Evolutionary conservation across 2,797 vertebrate species (phyloP), one percentile per base, ranked within the genome.

Genomic region (Rhinophrynus dorsalis): DNA sequence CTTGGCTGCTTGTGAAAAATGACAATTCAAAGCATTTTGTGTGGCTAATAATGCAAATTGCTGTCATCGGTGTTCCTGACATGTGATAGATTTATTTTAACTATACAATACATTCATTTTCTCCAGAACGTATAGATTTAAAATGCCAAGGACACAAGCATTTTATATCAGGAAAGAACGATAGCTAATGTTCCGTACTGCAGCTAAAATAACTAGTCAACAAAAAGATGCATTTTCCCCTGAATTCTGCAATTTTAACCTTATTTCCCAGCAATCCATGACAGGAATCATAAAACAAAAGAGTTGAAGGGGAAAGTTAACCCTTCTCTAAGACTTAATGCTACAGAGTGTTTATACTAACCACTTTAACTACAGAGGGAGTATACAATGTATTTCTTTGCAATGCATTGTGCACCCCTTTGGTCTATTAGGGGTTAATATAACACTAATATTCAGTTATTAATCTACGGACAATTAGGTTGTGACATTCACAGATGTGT

Each of bases 91-190:
- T 40, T 64, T 20, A 38, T 32, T 29, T 45, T 24, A 23, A n/a
- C 37, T 37, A 8, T 24, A 65, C 68, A 51, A 58, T 72, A 23
- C 52, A 32, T 33, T 71, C 29, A 47, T 38, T 63, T 63, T 47
- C 30, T 23, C 40, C 35, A 69, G 12, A 57, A 13, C 37, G 5
- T 30, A 27, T 62, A 61, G 18, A 38, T 57, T 17, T 9, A 45
- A n/a, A 64, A 57, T 32, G 68, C 52, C 68, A 71, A 71, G 68
- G 60, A 57, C 68, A 29, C 47, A 44, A 42, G 35, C 23, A 10
- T 15, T 29, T 47, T 13, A n/a, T 23, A 33, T 37, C 11, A 15
- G 13, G 24, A 10, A 12, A 8, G 27, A 71, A 21, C 40, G 8
- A 8, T 29, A 30, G 59, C 52, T 65, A 64, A 64, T 58, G 44